These are phyloP conservation scores for Gallinago media DNA, from an alignment of 2,113 vertebrate genomes.

Conservation along the genomic window DNA sequence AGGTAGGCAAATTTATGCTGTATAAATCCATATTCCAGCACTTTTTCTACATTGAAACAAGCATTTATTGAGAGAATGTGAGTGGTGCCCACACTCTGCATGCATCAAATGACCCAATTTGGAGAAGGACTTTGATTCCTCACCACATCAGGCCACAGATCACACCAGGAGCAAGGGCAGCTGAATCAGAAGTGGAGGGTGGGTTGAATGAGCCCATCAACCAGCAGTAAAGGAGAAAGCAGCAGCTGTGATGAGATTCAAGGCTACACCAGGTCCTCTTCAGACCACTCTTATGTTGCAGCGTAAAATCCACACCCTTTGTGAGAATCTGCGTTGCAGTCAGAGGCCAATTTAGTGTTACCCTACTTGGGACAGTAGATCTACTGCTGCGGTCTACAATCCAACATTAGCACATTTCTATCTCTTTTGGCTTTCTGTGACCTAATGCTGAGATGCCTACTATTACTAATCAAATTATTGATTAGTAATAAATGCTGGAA, in stretches of 20 bases:
- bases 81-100: not conserved
- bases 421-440: not conserved
- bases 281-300: accelerated
- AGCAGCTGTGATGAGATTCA: not conserved
- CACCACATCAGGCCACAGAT: not conserved
- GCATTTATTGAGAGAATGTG: not conserved
- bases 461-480: not conserved
- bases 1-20: not conserved
- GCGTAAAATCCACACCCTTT: not conserved
- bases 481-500: not conserved
- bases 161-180: not conserved
- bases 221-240: not conserved
- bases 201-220: not conserved
- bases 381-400: not conserved
- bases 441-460: not conserved
- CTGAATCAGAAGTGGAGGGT: not conserved
- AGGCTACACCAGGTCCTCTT: not conserved
- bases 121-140: not conserved
- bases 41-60: not conserved
- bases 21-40: not conserved
- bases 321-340: not conserved
- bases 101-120: not conserved
- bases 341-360: not conserved
- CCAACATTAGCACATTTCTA: not conserved
- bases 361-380: not conserved